Conservation (phyloP, 2,888 invertebrate species). For the Lutraria lutraria region DNA sequence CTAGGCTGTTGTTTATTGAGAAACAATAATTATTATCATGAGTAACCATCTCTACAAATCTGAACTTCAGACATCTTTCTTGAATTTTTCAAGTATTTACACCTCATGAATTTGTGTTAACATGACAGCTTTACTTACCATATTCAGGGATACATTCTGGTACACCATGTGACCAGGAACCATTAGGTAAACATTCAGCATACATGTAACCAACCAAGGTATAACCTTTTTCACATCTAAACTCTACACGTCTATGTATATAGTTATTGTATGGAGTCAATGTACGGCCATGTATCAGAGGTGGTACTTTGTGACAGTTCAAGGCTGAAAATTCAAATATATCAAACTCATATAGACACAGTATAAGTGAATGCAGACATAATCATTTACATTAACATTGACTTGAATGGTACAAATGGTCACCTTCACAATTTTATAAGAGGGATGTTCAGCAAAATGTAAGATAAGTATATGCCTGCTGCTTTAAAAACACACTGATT, state of each 20-base stretch:
- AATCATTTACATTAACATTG: not conserved
- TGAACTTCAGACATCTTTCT: no score
- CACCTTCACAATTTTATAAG: no score
- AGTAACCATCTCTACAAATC: no score
- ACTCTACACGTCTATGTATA: constrained; percentile 73
- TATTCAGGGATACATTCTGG: constrained; percentile 75
- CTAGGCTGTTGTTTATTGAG: no score
- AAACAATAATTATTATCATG: no score
- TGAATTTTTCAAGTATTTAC: no score
- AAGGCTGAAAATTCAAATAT: constrained; percentile 71
- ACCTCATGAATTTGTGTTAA: no score
- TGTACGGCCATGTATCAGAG: constrained; percentile 71
- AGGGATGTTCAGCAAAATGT: no score
- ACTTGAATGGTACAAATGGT: no score
- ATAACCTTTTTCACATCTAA: constrained; percentile 73
- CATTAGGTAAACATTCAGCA: constrained; percentile 74
- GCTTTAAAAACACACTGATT: no score
- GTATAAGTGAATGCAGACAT: not conserved
- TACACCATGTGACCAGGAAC: constrained; percentile 77
- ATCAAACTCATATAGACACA: not conserved
- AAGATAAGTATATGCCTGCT: no score
- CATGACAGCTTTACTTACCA: no score
- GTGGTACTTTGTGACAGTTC: constrained; percentile 77
- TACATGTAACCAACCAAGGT: constrained; percentile 74
- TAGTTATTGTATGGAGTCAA: constrained; percentile 68